Base-by-base conservation (phyloP, 2,113 vertebrate species). In the Pseudonaja textilis region DNA sequence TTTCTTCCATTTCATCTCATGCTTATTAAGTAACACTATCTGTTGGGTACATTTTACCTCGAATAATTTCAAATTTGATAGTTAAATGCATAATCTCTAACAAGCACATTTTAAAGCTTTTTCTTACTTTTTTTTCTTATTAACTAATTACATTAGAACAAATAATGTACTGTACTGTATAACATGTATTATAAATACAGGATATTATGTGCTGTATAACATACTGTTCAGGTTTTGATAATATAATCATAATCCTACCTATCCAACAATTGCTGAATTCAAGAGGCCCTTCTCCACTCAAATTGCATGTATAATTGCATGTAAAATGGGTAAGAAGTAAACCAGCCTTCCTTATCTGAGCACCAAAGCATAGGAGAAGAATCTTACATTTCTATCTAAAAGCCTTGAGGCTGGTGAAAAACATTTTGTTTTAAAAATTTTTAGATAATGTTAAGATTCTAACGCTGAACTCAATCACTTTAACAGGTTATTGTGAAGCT, bases 401-500 rank as follows among this genome's bases (percentile, higher is more conserved):
- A 61, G 22, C n/a, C 45, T 29, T 61, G 9, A 86, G 55, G 4
- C 16, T n/a, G 26, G 26, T 88, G 34, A 47, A 69, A 88, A 52
- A 88, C n/a, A 87, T 5, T 47, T 29, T 50, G 16, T 34, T 34
- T 34, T 52, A 61, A 14, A 4, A 0, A 0, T 11, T 11, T 45
- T 14, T 16, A 55, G 5, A 18, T 34, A 56, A 92, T n/a, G 85
- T 34, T 89, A 3, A 10, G 4, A 0, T 2, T 86, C 94, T 93
- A 92, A 92, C 12, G 90, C 23, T 85, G 0, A 0, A 55, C 2
- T 92, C 25, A 0, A 7, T 90, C 93, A 2, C 96, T 57, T 97
- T 93, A 45, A 61, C 95, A 99, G 99, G 98, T 99, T 81, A 97
- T 97, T 95, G 98, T 98, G 74, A 97, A 98, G 93, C 97, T 99